phyloP scores from a whole-genome alignment of 1,140 invertebrate species.

The Drosophila paulistorum region DNA sequence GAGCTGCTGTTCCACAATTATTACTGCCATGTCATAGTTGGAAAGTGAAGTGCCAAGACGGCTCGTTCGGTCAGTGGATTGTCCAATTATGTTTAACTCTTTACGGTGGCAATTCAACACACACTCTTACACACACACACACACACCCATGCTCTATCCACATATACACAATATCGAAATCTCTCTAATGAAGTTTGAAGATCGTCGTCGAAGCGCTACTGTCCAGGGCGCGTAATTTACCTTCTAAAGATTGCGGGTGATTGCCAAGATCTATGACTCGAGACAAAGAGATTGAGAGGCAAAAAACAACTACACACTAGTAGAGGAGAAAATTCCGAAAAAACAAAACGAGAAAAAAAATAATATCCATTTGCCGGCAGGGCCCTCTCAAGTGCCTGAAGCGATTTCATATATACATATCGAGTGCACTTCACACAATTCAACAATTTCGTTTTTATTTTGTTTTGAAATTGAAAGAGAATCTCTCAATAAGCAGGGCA shows the following conservation, averaged over 20 bases:
- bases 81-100: constrained; percentile 57
- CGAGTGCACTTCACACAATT: constrained; percentile 19
- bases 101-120: constrained; percentile 73
- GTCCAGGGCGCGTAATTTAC: constrained; percentile 66
- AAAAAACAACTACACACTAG: background rate
- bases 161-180: constrained; percentile 69
- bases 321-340: constrained; percentile 1
- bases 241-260: constrained; percentile 28
- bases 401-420: constrained; percentile 21
- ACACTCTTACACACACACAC: background rate
- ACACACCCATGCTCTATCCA: background rate
- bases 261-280: constrained; percentile 14
- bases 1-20: constrained; percentile 40
- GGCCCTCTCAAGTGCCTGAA: constrained; percentile 5
- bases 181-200: constrained; percentile 82
- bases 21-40: constrained; percentile 82
- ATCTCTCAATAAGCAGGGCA: constrained; percentile 8
- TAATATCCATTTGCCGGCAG: constrained; percentile 5
- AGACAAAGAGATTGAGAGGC: constrained; percentile 14
- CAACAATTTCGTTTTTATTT: constrained; percentile 11
- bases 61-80: constrained; percentile 29
- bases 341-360: constrained; percentile 6
- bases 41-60: constrained; percentile 70
- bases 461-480: constrained; percentile 19
- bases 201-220: constrained; percentile 70